A percentile compares a stretch with the other conserved stretches of the same genome.
Evolutionary conservation across 2,797 vertebrate species (phyloP).

Genomic region (Triplophysa yarkandensis): DNA sequence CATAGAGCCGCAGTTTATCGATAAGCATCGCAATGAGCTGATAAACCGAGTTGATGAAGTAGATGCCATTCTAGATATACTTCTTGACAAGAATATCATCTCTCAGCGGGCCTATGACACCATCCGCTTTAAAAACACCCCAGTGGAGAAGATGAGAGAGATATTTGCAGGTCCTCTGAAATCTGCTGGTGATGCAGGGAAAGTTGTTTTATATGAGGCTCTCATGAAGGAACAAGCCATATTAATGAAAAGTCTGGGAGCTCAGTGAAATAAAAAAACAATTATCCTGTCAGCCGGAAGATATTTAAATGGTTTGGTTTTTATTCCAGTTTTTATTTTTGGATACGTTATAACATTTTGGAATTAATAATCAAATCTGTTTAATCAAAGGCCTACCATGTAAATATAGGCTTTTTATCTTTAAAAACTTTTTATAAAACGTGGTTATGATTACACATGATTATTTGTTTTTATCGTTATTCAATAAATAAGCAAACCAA

Average conservation of each 20-base stretch:
- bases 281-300: not conserved
- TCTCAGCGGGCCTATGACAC: not conserved
- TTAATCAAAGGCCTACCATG: not conserved
- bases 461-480: not conserved
- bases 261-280: not conserved
- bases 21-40: not conserved
- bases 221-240: not conserved
- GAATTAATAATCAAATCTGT: not conserved
- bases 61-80: constrained; percentile 57
- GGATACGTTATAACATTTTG: not conserved
- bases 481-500: constrained; percentile 12
- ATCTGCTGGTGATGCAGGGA: not conserved
- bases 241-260: constrained; percentile 58
- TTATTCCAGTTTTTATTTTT: not conserved
- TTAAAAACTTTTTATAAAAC: not conserved
- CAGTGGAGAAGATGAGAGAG: constrained; percentile 41
- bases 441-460: no score
- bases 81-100: constrained; percentile 39
- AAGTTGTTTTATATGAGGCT: constrained; percentile 50
- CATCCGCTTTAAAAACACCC: accelerated
- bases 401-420: not conserved
- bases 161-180: not conserved
- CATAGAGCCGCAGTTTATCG: constrained; percentile 57
- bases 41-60: constrained; percentile 9
- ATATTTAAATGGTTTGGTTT: not conserved